Evolutionary conservation across 2,797 vertebrate genomes (phyloP).

Genomic region (Urocyon cinereoargenteus): DNA sequence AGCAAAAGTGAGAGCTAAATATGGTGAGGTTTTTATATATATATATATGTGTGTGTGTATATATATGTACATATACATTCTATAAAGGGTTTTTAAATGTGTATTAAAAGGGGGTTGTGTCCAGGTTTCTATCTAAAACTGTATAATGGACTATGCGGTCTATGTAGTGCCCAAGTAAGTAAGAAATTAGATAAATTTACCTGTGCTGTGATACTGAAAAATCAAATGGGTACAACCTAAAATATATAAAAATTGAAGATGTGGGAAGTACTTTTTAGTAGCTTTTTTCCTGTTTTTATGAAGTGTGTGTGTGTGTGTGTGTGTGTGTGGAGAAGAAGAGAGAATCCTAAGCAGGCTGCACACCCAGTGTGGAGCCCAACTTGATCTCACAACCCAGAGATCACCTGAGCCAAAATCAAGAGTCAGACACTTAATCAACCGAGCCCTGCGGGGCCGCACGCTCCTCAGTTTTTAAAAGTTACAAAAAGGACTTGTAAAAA

Average conservation of each 20-base stretch:
- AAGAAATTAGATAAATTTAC: constrained; percentile 2
- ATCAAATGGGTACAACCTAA: neutral
- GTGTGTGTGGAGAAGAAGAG: neutral
- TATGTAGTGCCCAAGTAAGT: neutral
- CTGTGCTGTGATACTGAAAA: constrained; percentile 16
- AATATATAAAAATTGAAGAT: constrained; percentile 1
- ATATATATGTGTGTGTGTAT: no score
- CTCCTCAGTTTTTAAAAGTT: neutral
- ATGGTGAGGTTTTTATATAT: neutral
- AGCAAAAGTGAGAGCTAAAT: neutral
- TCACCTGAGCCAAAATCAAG: neutral
- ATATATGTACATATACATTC: neutral
- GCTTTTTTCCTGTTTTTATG: neutral
- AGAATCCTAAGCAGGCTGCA: neutral
- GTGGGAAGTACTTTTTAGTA: neutral
- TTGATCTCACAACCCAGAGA: neutral
- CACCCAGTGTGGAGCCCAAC: neutral
- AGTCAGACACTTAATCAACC: neutral
- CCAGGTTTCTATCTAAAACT: neutral
- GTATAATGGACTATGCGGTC: neutral
- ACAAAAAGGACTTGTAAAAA: neutral
- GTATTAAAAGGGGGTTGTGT: neutral
- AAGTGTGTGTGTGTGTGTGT: neutral
- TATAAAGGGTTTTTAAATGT: neutral
- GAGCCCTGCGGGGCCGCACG: neutral